phyloP scores from a whole-genome alignment of 2,797 vertebrate species.

The Champsocephalus esox region DNA sequence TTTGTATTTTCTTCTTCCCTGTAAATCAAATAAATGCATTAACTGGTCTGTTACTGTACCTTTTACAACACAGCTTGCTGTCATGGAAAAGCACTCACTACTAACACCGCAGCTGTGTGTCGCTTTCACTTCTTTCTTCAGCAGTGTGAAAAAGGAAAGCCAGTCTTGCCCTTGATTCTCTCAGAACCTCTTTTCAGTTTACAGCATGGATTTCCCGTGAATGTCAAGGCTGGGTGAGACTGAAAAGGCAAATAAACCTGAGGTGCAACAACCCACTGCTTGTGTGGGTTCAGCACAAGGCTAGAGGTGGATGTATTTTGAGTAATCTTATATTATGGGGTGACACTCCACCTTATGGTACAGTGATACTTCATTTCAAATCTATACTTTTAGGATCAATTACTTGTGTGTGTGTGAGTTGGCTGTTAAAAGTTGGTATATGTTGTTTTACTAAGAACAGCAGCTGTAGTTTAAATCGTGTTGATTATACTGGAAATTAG shows the following conservation, averaged over 20 bases:
- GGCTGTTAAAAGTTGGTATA: neutral
- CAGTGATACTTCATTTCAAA: neutral
- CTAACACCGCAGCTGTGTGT: conserved; percentile 8
- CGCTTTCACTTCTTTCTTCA: conserved; percentile 33
- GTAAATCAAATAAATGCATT: neutral
- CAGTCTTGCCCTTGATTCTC: conserved; percentile 47
- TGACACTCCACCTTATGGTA: neutral
- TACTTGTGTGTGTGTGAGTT: neutral
- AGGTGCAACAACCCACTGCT: conserved; percentile 37
- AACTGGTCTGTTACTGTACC: neutral
- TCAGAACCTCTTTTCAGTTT: conserved; percentile 63
- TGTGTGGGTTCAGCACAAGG: conserved; percentile 37
- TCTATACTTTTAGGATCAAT: neutral
- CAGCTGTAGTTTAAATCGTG: neutral
- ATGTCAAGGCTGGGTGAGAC: conserved; percentile 50
- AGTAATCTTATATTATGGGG: conserved; percentile 27
- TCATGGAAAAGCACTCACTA: conserved; percentile 20
- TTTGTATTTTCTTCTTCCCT: neutral
- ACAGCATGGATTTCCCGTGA: conserved; percentile 64
- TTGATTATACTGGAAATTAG: neutral
- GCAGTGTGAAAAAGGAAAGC: conserved; percentile 44
- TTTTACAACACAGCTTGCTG: neutral
- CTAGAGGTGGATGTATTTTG: neutral
- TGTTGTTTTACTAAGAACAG: neutral
- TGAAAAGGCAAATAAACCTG: conserved; percentile 25